These are phyloP conservation scores for Daubentonia madagascariensis DNA, from an alignment of 2,113 vertebrate genomes.

Conservation along the genomic window DNA sequence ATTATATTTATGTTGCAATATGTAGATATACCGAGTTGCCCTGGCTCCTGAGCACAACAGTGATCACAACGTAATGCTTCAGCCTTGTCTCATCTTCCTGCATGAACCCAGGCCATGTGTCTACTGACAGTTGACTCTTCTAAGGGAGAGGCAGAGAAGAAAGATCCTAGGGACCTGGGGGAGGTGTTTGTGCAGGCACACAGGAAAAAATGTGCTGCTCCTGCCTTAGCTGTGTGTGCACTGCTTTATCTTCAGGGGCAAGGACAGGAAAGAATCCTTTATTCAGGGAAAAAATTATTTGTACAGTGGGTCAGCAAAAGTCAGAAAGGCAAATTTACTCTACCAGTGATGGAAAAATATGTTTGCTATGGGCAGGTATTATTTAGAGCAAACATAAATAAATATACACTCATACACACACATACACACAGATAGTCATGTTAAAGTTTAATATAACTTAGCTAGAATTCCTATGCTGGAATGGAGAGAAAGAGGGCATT, in stretches of 20 bases:
- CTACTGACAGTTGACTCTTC: background rate
- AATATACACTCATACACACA: background rate
- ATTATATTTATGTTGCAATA: background rate
- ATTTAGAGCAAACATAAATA: background rate
- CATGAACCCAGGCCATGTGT: background rate
- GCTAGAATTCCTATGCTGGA: background rate
- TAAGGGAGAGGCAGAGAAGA: background rate
- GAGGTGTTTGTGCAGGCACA: background rate
- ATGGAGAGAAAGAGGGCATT: background rate
- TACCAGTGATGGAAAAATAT: background rate
- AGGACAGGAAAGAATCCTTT: background rate
- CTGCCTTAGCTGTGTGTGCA: background rate
- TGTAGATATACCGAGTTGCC: background rate
- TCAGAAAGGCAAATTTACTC: background rate
- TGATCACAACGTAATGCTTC: background rate
- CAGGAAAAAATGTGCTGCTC: background rate
- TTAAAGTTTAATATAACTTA: background rate
- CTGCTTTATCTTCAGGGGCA: background rate
- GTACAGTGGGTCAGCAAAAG: background rate
- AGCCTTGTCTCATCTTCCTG: background rate
- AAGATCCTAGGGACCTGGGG: background rate
- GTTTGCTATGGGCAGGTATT: background rate
- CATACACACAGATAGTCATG: background rate
- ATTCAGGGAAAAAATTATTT: background rate
- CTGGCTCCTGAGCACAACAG: background rate